Evolutionary conservation across 1,140 invertebrate genomes (phyloP).

Genomic region (Papilio dardanus): DNA sequence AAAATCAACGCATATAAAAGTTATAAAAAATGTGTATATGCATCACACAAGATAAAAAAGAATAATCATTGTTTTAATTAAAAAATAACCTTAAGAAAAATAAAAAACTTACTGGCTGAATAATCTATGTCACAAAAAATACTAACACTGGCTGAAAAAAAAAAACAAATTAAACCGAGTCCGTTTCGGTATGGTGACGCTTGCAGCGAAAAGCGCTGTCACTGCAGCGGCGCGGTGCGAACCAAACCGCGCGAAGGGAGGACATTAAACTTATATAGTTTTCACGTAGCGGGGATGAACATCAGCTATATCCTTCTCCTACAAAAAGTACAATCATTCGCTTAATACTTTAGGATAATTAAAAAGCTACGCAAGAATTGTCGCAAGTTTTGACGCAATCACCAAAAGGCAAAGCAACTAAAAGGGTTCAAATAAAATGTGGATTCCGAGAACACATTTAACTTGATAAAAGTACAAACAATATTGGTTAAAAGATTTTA

Average conservation of each 20-base stretch:
- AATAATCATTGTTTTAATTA: neutral
- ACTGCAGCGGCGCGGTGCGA: conserved; percentile 36
- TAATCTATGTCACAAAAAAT: neutral
- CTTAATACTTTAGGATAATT: neutral
- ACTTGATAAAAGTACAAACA: too few species aligned
- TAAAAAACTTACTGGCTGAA: conserved; percentile 4
- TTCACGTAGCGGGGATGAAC: conserved; percentile 43
- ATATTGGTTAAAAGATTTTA: too few species aligned
- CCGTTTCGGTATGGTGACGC: neutral
- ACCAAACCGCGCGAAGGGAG: conserved; percentile 50
- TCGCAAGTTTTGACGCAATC: neutral
- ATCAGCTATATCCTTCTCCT: neutral
- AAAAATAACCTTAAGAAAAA: neutral
- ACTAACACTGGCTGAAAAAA: conserved; percentile 6
- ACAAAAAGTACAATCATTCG: neutral
- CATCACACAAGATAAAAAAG: neutral
- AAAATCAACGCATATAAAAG: neutral
- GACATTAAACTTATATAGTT: conserved; percentile 43
- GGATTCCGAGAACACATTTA: too few species aligned
- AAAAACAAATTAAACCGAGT: neutral
- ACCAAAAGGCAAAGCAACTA: neutral
- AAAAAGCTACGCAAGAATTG: neutral
- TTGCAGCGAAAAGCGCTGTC: conserved; percentile 17
- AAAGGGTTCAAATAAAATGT: neutral
- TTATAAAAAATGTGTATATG: too few species aligned